phyloP scores from a whole-genome alignment of 1,140 invertebrate genomes.

The Cylas formicarius region DNA sequence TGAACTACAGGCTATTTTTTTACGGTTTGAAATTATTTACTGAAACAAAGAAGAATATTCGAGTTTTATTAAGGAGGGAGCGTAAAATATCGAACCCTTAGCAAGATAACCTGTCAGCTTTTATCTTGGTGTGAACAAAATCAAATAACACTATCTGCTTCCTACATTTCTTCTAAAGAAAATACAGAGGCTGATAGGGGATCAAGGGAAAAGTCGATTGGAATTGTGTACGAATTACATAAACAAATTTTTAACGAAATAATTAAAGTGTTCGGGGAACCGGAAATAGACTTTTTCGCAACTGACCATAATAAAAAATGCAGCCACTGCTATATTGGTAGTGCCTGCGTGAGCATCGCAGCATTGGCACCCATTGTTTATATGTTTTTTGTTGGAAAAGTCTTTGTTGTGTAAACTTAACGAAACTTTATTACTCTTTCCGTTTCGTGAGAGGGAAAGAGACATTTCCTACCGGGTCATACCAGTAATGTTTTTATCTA shows the following conservation, averaged over 20 bases:
- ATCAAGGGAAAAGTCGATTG: slow-evolving; percentile 9
- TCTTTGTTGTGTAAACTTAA: too few relatives aligned
- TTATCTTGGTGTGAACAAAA: slow-evolving; percentile 8
- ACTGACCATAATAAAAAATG: slow-evolving; percentile 9
- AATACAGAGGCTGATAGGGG: slow-evolving; percentile 6
- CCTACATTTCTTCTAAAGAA: slow-evolving; percentile 27
- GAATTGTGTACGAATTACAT: slow-evolving; percentile 10
- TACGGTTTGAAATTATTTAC: slow-evolving; percentile 15
- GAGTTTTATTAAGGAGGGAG: slow-evolving; percentile 11
- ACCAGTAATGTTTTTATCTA: too few relatives aligned
- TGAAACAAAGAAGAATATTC: slow-evolving; percentile 6
- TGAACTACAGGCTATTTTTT: slow-evolving; percentile 14
- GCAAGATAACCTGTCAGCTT: slow-evolving; percentile 8
- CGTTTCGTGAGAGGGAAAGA: too few relatives aligned
- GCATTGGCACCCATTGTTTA: slow-evolving; percentile 27
- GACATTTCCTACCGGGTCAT: too few relatives aligned
- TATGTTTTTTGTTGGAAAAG: slow-evolving; percentile 15
- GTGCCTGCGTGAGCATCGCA: slow-evolving; percentile 36
- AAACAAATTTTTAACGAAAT: slow-evolving; percentile 6
- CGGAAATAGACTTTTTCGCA: slow-evolving; percentile 11
- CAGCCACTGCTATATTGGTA: slow-evolving; percentile 26
- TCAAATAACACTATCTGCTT: slow-evolving; percentile 15
- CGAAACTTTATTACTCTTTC: too few relatives aligned
- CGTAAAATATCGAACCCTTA: slow-evolving; percentile 22
- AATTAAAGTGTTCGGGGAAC: slow-evolving; percentile 7